Evolutionary conservation across 2,888 invertebrate genomes (phyloP), one percentile per base, ranked within the genome.

Genomic region (Drepanosiphum platanoidis): DNA sequence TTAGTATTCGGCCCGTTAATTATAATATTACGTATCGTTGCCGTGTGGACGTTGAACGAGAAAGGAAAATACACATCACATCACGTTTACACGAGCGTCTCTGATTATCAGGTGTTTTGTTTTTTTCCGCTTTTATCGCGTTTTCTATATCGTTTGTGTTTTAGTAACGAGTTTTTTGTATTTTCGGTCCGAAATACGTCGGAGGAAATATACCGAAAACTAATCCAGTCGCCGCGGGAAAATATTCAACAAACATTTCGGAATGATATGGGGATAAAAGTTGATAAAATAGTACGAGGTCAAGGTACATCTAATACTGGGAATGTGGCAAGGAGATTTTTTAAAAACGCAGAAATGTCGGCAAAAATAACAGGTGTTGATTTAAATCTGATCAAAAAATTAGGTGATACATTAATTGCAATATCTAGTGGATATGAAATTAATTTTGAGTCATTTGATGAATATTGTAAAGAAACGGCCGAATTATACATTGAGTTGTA

Each of bases 361-460:
- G 70, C 39, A n/a, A 71, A 71, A 71, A 32, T 72, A 72, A 72
- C 72, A 18, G 32, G 72, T 46, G 32, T 74, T 18, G 8, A 74
- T 46, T 46, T 74, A 74, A 52, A 74, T 52, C 2, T 74, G 46
- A 74, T 74, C 34, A 32, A 58, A 58, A 74, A 74, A 52, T 58
- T 52, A 74, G 34, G 74, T 30, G 34, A 74, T 77, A 77, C 61
- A 61, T 77, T 77, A 77, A 77, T 36, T 36, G n/a, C 61, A 36
- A 77, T 77, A 36, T 61, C 61, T 13, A 77, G 61, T 77, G 75
- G 61, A 52, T 74, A 74, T 74, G 74, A 74, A 52, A 74, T 74
- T 22, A 30, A 74, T 74, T 52, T 52, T 9, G 74, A 74, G 22
- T 32, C 9, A 22, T 74, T 74, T 52, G 74, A 74, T 18, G 2